Conservation (phyloP, 1,140 invertebrate genomes). For the Batillaria attramentaria region DNA sequence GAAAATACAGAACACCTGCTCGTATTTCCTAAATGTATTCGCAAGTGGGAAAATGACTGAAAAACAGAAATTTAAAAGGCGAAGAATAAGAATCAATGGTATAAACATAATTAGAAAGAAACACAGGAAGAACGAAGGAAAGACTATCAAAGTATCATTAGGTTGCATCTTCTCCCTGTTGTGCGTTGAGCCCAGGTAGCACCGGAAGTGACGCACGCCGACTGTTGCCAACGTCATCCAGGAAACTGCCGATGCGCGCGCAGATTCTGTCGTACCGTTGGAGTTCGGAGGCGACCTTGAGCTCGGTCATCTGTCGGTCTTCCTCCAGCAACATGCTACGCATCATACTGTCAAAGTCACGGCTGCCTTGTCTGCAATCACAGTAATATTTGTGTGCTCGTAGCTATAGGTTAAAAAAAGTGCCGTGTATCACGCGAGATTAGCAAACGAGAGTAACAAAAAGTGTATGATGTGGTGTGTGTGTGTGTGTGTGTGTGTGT, state of each 20-base stretch:
- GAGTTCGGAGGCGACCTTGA: conserved; percentile 19
- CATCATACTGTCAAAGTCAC: neutral
- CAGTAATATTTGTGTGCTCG: neutral
- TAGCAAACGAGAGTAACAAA: neutral
- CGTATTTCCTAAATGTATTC: too few relatives aligned
- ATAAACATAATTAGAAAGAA: neutral
- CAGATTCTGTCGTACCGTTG: conserved; percentile 27
- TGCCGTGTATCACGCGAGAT: neutral
- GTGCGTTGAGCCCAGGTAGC: neutral
- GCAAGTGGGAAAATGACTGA: neutral
- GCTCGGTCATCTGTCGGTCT: conserved; percentile 10
- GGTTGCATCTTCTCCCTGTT: neutral
- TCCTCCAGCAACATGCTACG: conserved; percentile 22
- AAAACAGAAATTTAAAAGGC: neutral
- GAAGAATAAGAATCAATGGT: neutral
- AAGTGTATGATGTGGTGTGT: too few relatives aligned
- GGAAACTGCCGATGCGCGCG: conserved; percentile 26
- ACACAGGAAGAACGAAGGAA: neutral
- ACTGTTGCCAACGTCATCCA: neutral
- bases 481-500: conserved; percentile 10
- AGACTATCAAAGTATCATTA: too few relatives aligned
- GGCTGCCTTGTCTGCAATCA: conserved; percentile 11
- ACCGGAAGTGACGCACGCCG: conserved; percentile 19
- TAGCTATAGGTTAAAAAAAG: neutral
- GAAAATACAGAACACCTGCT: too few relatives aligned